These are phyloP conservation scores for Dorcus hopei DNA, from an alignment of 2,888 invertebrate genomes.

Conservation along the genomic window DNA sequence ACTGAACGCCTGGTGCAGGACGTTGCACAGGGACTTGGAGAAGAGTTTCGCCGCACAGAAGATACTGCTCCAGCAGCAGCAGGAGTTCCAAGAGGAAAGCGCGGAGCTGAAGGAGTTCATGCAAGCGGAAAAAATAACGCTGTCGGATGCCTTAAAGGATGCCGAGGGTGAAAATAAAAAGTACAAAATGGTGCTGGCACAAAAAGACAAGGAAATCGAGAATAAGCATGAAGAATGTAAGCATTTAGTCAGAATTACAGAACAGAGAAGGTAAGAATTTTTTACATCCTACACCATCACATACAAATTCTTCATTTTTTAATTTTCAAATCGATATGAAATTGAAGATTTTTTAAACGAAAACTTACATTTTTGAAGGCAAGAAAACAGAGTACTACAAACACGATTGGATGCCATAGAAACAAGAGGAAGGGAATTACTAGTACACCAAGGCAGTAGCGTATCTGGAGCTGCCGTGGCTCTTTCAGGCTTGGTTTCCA, in stretches of 20 bases:
- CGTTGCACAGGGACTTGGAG: conserved; percentile 68
- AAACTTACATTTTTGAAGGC: conserved; percentile 49
- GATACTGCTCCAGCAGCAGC: conserved; percentile 67
- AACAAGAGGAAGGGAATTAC: conserved; percentile 60
- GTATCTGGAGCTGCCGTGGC: conserved; percentile 69
- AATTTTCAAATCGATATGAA: too few species aligned
- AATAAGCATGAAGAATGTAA: conserved; percentile 73
- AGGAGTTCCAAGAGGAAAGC: conserved; percentile 76
- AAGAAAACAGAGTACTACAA: conserved; percentile 65
- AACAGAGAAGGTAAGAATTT: conserved; percentile 65
- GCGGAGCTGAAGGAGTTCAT: conserved; percentile 84
- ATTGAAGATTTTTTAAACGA: too few species aligned
- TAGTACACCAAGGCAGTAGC: conserved; percentile 67
- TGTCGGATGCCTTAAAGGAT: conserved; percentile 76
- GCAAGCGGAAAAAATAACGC: conserved; percentile 77
- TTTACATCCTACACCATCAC: neutral
- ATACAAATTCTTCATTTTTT: too few species aligned
- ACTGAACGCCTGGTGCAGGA: conserved; percentile 66
- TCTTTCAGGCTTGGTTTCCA: conserved; percentile 63
- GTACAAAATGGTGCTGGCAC: conserved; percentile 39
- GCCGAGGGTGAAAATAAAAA: conserved; percentile 63
- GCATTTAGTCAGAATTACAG: conserved; percentile 74
- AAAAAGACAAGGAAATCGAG: conserved; percentile 57
- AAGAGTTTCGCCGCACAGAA: conserved; percentile 66
- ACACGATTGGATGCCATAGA: conserved; percentile 64